Percentiles rank a stretch among this genome's conserved stretches.
Conservation (phyloP, 2,113 vertebrate genomes). For the Pseudorhombus dupliciocellatus region DNA sequence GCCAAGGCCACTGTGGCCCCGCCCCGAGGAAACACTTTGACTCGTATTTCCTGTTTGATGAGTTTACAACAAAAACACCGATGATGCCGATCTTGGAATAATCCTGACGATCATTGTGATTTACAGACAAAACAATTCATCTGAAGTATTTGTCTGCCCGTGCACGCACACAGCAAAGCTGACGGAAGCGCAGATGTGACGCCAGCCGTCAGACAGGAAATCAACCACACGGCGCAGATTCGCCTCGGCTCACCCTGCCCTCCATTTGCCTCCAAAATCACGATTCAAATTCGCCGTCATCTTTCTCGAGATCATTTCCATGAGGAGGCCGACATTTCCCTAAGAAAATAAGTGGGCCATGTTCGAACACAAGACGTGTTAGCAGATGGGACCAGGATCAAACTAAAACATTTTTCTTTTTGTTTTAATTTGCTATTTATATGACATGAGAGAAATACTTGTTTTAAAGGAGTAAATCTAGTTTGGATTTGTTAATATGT, state of each 20-base stretch:
- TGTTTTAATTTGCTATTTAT: too few species aligned
- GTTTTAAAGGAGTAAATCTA: too few species aligned
- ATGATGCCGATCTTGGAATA: not conserved
- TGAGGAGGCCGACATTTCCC: slow-evolving; percentile 46
- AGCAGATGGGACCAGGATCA: not conserved
- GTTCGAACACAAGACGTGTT: not conserved
- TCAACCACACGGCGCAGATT: not conserved
- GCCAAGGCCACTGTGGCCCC: too few species aligned
- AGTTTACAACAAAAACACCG: too few species aligned
- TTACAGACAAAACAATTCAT: too few species aligned
- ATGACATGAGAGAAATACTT: too few species aligned
- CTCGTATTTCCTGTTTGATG: too few species aligned
- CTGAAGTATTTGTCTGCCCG: slow-evolving; percentile 7
- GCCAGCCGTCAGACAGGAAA: not conserved
- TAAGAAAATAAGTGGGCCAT: too few species aligned
- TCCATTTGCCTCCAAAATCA: slow-evolving; percentile 42
- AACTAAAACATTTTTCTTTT: not conserved
- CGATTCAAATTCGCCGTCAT: slow-evolving; percentile 39
- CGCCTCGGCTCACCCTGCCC: not conserved
- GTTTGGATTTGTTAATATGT: too few species aligned
- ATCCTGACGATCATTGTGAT: too few species aligned
- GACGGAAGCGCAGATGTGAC: not conserved
- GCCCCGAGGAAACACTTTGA: too few species aligned
- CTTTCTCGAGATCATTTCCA: slow-evolving; percentile 38
- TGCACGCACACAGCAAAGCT: too few species aligned